phyloP scores from a whole-genome alignment of 2,888 invertebrate genomes.

The Limnephilus marmoratus region DNA sequence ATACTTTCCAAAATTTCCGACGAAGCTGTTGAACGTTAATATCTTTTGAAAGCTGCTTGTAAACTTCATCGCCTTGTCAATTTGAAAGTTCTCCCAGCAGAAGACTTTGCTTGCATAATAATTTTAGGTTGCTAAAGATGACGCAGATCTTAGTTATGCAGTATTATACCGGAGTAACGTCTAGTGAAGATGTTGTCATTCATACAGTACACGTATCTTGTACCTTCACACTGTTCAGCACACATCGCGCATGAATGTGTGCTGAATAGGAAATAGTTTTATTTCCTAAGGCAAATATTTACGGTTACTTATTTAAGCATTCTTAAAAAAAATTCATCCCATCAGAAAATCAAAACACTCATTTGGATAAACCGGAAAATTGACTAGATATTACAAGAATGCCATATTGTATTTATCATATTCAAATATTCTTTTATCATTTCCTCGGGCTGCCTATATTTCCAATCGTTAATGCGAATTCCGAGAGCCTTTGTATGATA shows the following conservation, averaged over 20 bases:
- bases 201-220: background rate
- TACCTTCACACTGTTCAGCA: background rate
- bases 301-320: background rate
- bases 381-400: background rate
- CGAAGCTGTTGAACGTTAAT: slow-evolving; percentile 20
- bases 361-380: background rate
- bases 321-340: background rate
- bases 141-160: background rate
- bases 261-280: background rate
- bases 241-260: background rate
- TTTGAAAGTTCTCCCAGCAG: slow-evolving; percentile 50
- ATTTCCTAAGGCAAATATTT: background rate
- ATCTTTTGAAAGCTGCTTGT: slow-evolving; percentile 7
- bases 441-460: background rate
- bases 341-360: background rate
- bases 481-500: background rate
- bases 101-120: slow-evolving; percentile 55
- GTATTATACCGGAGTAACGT: background rate
- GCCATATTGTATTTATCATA: background rate
- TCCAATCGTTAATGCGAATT: slow-evolving; percentile 16
- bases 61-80: slow-evolving; percentile 56
- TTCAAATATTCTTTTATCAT: slow-evolving; percentile 9
- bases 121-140: slow-evolving; percentile 29
- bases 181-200: background rate
- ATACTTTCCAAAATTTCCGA: background rate